Base-by-base conservation (phyloP, 2,888 invertebrate species). In the Drosophila algonquin region DNA sequence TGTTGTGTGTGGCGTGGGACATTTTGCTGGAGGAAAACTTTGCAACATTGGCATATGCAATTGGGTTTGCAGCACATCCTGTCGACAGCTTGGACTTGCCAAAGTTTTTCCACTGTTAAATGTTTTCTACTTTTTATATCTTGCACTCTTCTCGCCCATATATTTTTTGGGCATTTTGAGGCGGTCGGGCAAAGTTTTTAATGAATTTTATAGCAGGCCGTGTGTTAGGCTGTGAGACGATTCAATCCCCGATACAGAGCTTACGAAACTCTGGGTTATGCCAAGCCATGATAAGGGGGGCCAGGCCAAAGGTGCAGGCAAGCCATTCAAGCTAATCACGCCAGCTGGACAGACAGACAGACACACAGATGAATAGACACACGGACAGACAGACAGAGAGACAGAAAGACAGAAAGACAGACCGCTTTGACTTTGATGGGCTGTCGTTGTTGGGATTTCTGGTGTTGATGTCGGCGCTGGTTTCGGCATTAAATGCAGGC, bases 41-140 rank as follows among this genome's bases (percentile, higher is more conserved):
- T 73, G 71, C 59, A 79, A 79, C 83, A 89, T 89, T 83, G 83
- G 89, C 83, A 83, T 83, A 83, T 83, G 83, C 89, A 83, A 89
- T 83, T 83, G 88, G 88, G 83, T 89, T 83, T 89, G 86, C 89
- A 76, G 83, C 88, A 81, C 89, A 83, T 83, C 89, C 83, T 83
- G 83, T 68, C 88, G 86, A 87, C 83, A 83, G 82, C 89, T 89
- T 89, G 82, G 83, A 83, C 83, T 83, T 83, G 86, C 56, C 47
- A 72, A 79, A 89, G 74, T 77, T 87, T 89, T 87, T 87, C 58
- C 63, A 54, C 87, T 76, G 88, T 89, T 83, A 83, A 83, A 83
- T 81, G 82, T 85, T 81, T 79, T 74, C 71, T 75, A 69, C 74
- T 75, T 69, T 65, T 75, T 67, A 75, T 62, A 57, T 63, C 65